These are phyloP conservation scores for Mus spretus DNA, from an alignment of 2,797 vertebrate species.

Conservation along the genomic window DNA sequence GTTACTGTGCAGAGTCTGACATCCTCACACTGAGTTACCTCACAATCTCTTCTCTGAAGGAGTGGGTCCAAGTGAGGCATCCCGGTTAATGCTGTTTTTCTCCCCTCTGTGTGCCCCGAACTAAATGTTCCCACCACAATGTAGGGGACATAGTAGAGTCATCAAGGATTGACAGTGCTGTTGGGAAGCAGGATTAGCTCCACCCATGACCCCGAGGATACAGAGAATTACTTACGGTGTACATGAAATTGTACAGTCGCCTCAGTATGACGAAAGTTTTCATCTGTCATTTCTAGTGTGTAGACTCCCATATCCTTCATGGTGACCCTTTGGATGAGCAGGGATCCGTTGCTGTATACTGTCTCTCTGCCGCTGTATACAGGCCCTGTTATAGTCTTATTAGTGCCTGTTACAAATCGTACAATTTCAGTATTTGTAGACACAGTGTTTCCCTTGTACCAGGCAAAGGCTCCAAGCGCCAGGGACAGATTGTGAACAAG, in stretches of 20 bases:
- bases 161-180: rapidly evolving
- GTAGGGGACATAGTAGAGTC: rapidly evolving
- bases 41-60: neutral
- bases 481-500: neutral
- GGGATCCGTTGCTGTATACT: neutral
- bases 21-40: neutral
- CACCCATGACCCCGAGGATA: rapidly evolving
- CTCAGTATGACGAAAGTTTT: rapidly evolving
- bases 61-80: rapidly evolving
- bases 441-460: rapidly evolving
- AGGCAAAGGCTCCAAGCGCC: rapidly evolving
- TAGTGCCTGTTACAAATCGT: rapidly evolving
- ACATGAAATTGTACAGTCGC: rapidly evolving
- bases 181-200: neutral
- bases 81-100: too few species aligned
- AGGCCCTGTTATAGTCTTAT: rapidly evolving
- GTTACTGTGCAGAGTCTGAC: neutral
- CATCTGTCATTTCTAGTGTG: rapidly evolving
- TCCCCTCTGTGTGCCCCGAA: neutral
- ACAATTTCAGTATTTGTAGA: rapidly evolving
- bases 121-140: neutral
- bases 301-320: rapidly evolving
- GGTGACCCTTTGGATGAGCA: rapidly evolving
- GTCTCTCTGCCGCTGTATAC: rapidly evolving
- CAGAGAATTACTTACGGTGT: neutral